Evolutionary conservation across 2,113 vertebrate genomes (phyloP), one percentile per base, ranked within the genome.

Genomic region (Ciconia boyciana): DNA sequence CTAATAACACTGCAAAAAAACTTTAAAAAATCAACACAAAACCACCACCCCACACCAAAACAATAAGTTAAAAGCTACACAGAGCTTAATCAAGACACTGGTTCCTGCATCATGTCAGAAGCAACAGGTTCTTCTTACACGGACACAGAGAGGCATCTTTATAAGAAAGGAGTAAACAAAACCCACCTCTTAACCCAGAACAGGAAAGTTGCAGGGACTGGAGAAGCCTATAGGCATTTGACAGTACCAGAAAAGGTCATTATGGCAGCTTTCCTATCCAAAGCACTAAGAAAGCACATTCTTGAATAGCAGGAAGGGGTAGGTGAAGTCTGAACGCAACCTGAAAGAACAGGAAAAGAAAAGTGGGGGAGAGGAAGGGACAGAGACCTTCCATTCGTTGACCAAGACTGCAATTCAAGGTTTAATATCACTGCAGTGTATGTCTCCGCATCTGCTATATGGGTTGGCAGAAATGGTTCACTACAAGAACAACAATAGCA

Each of bases 391-490:
- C 36, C 13, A 18, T 21, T 54, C 4, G 2, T 10, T 31, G 46
- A 66, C 46, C 36, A 86, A 62, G 41, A 26, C 32, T 12, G n/a
- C 20, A 83, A 0, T 52, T 68, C 61, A 39, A 36, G 13, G n/a
- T 68, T 89, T 48, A 60, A 71, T 31, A 39, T 13, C 41, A 22
- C 39, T 20, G 52, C 32, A 51, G 51, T 0, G 1, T 26, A 13
- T 4, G 5, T 9, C 34, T 46, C 41, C 8, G 0, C 4, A 4
- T 25, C 71, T 48, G 36, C 32, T 32, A 0, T 0, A 13, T 0
- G 7, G 54, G 21, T 26, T 44, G 28, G 31, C 36, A 80, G 39
- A 60, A 96, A 87, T 1, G 7, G 19, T 46, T 83, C 13, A 1
- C 28, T 61, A 46, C 0, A 1, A 80, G 49, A 71, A 66, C 28